Percentiles rank a stretch among this genome's conserved stretches.
These are phyloP conservation scores for Atherinosoma microstoma DNA, from an alignment of 2,797 vertebrate species.

Conservation along the genomic window DNA sequence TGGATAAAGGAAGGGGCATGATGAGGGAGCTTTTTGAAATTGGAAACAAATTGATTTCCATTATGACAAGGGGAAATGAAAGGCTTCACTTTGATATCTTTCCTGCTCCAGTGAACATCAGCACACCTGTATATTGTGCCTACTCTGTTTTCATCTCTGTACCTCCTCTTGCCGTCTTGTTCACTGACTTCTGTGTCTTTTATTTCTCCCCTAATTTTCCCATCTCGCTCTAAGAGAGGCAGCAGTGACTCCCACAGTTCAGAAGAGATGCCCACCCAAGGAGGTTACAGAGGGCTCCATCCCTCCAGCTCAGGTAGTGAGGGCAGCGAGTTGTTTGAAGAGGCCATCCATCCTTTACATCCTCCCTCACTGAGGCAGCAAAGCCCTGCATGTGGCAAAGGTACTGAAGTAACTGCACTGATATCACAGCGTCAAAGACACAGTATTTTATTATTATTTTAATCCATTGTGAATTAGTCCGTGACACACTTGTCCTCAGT, in stretches of 20 bases:
- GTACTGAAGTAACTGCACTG: constrained; percentile 38
- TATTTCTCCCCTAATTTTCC: constrained; percentile 9
- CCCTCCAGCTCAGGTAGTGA: constrained; percentile 63
- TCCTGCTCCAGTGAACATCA: constrained; percentile 26
- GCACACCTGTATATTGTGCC: constrained; percentile 33
- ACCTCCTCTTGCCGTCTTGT: neutral
- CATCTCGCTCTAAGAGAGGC: constrained; percentile 60
- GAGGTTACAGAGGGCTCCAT: constrained; percentile 44
- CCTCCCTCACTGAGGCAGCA: constrained; percentile 37
- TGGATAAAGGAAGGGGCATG: constrained; percentile 44
- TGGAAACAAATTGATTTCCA: constrained; percentile 61
- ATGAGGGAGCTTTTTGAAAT: constrained; percentile 56
- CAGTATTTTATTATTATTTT: neutral
- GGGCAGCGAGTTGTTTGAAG: constrained; percentile 51
- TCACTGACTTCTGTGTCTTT: constrained; percentile 1
- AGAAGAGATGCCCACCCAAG: constrained; percentile 64
- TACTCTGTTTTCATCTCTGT: constrained; percentile 10
- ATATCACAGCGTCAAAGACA: neutral
- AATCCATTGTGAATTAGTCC: neutral
- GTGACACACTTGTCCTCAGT: neutral
- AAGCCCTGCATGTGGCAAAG: constrained; percentile 53
- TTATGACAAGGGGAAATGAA: constrained; percentile 54
- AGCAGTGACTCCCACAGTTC: constrained; percentile 77
- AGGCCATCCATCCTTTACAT: constrained; percentile 35
- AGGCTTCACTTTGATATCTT: constrained; percentile 26